These are phyloP conservation scores for Lanius ludovicianus DNA, from an alignment of 2,113 vertebrate species.

Conservation along the genomic window DNA sequence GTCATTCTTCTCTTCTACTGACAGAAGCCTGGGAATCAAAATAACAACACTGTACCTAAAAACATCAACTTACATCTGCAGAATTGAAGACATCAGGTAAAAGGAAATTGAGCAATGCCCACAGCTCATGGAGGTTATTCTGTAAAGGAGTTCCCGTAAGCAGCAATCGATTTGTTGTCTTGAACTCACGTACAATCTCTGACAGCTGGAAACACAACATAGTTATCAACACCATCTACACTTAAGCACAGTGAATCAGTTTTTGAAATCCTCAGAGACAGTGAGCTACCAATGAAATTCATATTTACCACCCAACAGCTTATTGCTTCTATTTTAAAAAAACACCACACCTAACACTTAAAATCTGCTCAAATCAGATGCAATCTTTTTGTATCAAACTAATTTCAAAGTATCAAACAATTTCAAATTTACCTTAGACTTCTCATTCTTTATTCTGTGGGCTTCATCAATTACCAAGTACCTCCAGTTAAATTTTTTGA, in stretches of 20 bases:
- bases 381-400: neutral
- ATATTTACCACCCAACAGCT: neutral
- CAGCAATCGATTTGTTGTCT: slow-evolving; percentile 88
- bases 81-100: slow-evolving; percentile 91
- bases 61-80: slow-evolving; percentile 80
- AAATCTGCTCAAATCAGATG: neutral
- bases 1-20: neutral
- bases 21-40: neutral
- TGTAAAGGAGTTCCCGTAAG: slow-evolving; percentile 89
- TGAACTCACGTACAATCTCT: slow-evolving; percentile 90
- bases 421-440: slow-evolving; percentile 83
- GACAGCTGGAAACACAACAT: slow-evolving; percentile 76
- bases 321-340: neutral
- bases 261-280: neutral
- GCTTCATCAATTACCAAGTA: slow-evolving; percentile 91
- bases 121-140: slow-evolving; percentile 90
- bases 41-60: neutral
- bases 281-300: neutral
- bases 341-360: neutral
- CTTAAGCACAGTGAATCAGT: neutral
- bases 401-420: neutral
- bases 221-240: neutral
- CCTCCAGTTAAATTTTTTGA: slow-evolving; percentile 92
- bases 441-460: slow-evolving; percentile 92
- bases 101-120: slow-evolving; percentile 90